Percentiles rank a stretch among this genome's conserved stretches.
phyloP scores from a whole-genome alignment of 1,140 invertebrate genomes.

The Ips typographus region DNA sequence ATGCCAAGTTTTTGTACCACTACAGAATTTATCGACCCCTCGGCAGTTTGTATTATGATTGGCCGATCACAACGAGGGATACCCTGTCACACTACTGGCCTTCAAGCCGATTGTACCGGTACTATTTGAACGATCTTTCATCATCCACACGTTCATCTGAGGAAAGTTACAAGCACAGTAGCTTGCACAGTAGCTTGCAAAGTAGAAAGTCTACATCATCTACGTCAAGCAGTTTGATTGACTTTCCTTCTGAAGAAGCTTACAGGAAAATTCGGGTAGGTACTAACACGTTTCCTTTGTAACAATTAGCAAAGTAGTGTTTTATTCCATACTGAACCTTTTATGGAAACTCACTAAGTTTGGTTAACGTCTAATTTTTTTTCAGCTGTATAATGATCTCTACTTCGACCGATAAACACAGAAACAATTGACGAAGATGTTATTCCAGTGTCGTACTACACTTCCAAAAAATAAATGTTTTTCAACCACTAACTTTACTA shows the following conservation, averaged over 20 bases:
- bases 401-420: slow-evolving; percentile 31
- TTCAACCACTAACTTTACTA: background rate
- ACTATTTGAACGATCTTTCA: slow-evolving; percentile 34
- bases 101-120: slow-evolving; percentile 34
- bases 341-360: too few relatives aligned
- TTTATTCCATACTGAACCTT: too few relatives aligned
- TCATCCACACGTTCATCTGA: too few relatives aligned
- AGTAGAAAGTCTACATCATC: too few relatives aligned
- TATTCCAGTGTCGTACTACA: slow-evolving; percentile 20
- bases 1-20: slow-evolving; percentile 40
- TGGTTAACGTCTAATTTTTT: slow-evolving; percentile 9
- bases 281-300: background rate
- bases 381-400: slow-evolving; percentile 38
- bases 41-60: slow-evolving; percentile 31
- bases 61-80: slow-evolving; percentile 34
- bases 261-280: slow-evolving; percentile 37
- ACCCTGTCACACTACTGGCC: slow-evolving; percentile 40
- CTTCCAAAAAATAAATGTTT: background rate
- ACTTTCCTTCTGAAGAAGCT: slow-evolving; percentile 31
- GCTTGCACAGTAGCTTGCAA: too few relatives aligned
- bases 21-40: slow-evolving; percentile 41
- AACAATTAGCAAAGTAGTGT: too few relatives aligned
- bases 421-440: slow-evolving; percentile 12
- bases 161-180: too few relatives aligned
- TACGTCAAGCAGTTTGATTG: too few relatives aligned